Evolutionary conservation across 2,797 vertebrate genomes (phyloP), one percentile per base, ranked within the genome.

Genomic region (Fistularia commersonii): DNA sequence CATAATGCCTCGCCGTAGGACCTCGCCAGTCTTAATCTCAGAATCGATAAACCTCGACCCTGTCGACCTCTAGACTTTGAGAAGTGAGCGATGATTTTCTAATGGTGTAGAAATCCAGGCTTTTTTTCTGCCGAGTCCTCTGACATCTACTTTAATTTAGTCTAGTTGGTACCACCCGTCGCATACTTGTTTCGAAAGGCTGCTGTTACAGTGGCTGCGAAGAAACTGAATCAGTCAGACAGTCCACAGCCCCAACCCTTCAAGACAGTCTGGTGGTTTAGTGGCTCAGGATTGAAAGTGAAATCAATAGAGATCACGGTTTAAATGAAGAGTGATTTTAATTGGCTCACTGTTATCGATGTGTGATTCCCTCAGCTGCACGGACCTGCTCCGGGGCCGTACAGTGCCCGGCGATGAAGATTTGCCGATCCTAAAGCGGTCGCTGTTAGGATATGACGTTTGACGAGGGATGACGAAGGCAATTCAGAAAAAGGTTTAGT

Each of bases 241-340:
- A 47, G 52, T 61, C 62, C 64, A 10, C 42, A 56, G 49, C 59
- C 49, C 11, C 45, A 42, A 52, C 46, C 58, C 62, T 70, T 79
- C 53, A 73, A 79, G 62, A 40, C 51, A 70, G 69, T 75, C 76
- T 59, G 66, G 57, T 32, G 51, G 42, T 42, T 48, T 82, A 84
- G 89, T 64, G 58, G 82, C 90, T 83, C 74, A 76, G 69, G 82
- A 86, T 77, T 81, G 83, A 89, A 80, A 83, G 81, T 51, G 57
- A 45, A 82, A 86, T 90, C 88, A 82, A 89, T 88, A 83, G 77
- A 87, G 86, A 89, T 90, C 85, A 88, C 83, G 83, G 74, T 64
- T 74, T 82, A 81, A 88, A 88, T 85, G 81, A 85, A 87, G 87
- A 90, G 77, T 87, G 85, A 89, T 87, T 89, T 87, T 83, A 87